Conservation (phyloP, 2,888 invertebrate species). For the Drosophila gaucha region DNA sequence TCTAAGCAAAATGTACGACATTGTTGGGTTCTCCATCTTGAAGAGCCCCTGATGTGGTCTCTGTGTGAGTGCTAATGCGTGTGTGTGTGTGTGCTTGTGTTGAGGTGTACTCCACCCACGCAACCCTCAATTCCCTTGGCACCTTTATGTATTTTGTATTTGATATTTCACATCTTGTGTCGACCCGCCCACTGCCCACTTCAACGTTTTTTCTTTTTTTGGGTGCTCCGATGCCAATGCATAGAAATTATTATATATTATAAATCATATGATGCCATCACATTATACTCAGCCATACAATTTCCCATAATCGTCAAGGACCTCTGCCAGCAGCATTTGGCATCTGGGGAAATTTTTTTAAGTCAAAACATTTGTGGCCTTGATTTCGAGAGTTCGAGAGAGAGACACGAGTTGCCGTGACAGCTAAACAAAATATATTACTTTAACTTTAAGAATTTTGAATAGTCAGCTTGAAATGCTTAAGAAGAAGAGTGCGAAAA, state of each 20-base stretch:
- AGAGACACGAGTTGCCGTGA: background rate
- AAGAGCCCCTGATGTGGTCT: slow-evolving; percentile 38
- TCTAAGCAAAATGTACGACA: slow-evolving; percentile 75
- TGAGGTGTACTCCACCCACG: slow-evolving; percentile 13
- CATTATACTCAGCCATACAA: slow-evolving; percentile 70
- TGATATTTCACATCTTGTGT: slow-evolving; percentile 38
- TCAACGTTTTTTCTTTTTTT: slow-evolving; percentile 27
- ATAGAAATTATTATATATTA: slow-evolving; percentile 74
- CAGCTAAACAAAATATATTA: background rate
- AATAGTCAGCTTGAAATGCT: no score
- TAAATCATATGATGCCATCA: slow-evolving; percentile 73
- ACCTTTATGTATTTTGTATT: slow-evolving; percentile 58
- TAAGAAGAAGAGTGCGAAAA: no score
- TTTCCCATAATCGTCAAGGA: slow-evolving; percentile 47
- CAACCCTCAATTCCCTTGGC: slow-evolving; percentile 41
- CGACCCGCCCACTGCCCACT: slow-evolving; percentile 41
- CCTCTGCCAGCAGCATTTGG: slow-evolving; percentile 39
- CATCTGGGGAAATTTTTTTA: slow-evolving; percentile 38
- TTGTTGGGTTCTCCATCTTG: slow-evolving; percentile 61
- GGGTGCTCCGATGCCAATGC: slow-evolving; percentile 48
- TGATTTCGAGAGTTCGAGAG: slow-evolving; percentile 4
- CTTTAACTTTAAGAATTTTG: background rate
- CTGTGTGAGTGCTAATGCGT: background rate
- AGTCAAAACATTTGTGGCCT: slow-evolving; percentile 43
- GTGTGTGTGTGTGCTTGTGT: background rate